Conservation (phyloP, 2,113 vertebrate species). For the Varanus salvator region DNA sequence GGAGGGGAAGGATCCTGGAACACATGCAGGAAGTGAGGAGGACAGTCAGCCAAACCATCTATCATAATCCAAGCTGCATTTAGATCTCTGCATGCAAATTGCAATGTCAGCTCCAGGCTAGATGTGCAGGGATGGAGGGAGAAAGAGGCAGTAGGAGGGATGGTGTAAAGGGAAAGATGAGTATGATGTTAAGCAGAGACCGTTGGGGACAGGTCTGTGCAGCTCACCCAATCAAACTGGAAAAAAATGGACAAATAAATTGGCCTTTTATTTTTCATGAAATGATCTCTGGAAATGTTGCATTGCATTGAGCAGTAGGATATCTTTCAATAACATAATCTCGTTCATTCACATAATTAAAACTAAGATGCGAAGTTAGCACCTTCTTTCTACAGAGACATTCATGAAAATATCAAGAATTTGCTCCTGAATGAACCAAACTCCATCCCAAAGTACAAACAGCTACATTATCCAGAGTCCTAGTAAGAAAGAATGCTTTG, state of each 20-base stretch:
- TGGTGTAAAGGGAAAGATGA: not conserved
- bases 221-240: slow-evolving; percentile 55
- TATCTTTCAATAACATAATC: slow-evolving; percentile 78
- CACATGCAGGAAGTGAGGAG: not conserved
- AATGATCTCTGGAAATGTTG: slow-evolving; percentile 77
- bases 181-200: too few relatives aligned
- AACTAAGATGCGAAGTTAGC: slow-evolving; percentile 76
- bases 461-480: slow-evolving; percentile 71
- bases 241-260: slow-evolving; percentile 78
- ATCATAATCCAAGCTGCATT: not conserved
- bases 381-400: slow-evolving; percentile 72
- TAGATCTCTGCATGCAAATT: not conserved
- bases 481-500: slow-evolving; percentile 56
- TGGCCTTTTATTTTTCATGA: slow-evolving; percentile 79
- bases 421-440: slow-evolving; percentile 67
- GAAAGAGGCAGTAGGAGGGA: not conserved
- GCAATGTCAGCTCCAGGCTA: not conserved
- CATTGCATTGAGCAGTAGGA: slow-evolving; percentile 67
- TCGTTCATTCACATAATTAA: slow-evolving; percentile 79
- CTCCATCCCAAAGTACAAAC: slow-evolving; percentile 70
- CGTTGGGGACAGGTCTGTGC: not conserved
- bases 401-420: slow-evolving; percentile 80
- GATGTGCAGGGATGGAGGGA: not conserved
- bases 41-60: not conserved
- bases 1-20: not conserved